phyloP scores from a whole-genome alignment of 2,113 vertebrate species.

The Corythornis vintsioides region DNA sequence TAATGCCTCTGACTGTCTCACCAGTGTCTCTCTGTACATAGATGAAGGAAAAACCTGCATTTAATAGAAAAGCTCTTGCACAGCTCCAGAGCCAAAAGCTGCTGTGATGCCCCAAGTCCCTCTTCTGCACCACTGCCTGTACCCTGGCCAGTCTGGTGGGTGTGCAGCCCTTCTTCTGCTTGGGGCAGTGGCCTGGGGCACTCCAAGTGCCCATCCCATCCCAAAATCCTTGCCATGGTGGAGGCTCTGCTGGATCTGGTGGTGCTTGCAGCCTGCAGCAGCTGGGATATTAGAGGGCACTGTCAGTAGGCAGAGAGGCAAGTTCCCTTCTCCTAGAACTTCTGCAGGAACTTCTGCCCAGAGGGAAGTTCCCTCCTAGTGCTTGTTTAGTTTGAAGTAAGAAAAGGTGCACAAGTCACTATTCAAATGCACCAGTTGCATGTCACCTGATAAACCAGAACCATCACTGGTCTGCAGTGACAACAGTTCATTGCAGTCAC shows the following conservation, averaged over 20 bases:
- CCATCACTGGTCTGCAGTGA: background rate
- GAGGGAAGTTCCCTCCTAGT: background rate
- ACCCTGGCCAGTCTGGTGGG: background rate
- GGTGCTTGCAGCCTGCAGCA: background rate
- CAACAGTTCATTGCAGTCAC: background rate
- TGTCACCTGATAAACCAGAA: background rate
- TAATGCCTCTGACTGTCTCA: background rate
- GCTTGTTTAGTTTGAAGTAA: background rate
- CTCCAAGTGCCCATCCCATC: background rate
- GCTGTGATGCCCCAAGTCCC: background rate
- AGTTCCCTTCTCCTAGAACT: background rate
- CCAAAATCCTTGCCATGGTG: background rate
- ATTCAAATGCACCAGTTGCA: background rate
- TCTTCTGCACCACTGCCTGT: background rate
- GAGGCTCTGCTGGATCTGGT: background rate
- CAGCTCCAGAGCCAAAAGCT: background rate
- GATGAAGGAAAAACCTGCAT: background rate
- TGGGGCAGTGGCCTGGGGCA: background rate
- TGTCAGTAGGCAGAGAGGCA: background rate
- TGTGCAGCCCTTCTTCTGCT: background rate
- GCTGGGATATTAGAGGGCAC: background rate
- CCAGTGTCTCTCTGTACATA: fast-evolving
- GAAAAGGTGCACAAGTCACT: background rate
- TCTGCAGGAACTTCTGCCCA: background rate
- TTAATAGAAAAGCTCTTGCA: background rate